Base-by-base conservation (phyloP, 2,888 invertebrate species). In the Dasypolia templi region DNA sequence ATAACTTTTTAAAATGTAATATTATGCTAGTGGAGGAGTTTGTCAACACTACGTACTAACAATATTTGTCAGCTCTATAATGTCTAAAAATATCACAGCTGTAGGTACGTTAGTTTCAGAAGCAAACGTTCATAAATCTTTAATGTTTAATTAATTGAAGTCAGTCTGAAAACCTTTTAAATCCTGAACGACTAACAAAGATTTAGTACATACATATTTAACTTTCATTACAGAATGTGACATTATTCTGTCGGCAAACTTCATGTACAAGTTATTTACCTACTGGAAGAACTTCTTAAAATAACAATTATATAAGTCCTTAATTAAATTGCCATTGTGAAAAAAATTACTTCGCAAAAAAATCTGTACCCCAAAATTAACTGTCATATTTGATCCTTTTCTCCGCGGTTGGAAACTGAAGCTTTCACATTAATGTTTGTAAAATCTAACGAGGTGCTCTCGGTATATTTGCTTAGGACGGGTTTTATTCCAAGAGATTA, bases 391-490 rank as follows among this genome's bases (percentile, higher is more conserved):
- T 61, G 39, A 61, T 67, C 63, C 56, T 49, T 72, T 62, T 62
- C 29, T 11, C 61, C 7, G 59, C 58, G 81, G 78, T 59, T 14
- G 56, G 73, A 64, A 75, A 77, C 84, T 84, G 56, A 83, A 81
- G 82, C 78, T 81, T 78, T 77, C 42, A 75, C 46, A 72, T 72
- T 49, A 65, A 81, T 58, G 69, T 81, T 77, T 74, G 69, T 74
- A 83, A 79, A 81, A 84, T 79, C 68, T 81, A 84, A 85, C 83
- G 85, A 85, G 72, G 73, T 81, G 67, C 69, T 76, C 71, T 42
- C 70, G 71, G 71, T 82, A 72, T 89, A 88, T 91, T 92, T 91
- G 89, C 88, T 89, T 89, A 91, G 91, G 90, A 88, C 84, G 81
- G 85, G 79, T 86, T 82, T 87, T 72, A 75, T 86, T 87, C 85